Percentiles rank a stretch among this genome's conserved stretches.
These are phyloP conservation scores for Tiphia femorata DNA, from an alignment of 2,888 invertebrate species.

Conservation along the genomic window DNA sequence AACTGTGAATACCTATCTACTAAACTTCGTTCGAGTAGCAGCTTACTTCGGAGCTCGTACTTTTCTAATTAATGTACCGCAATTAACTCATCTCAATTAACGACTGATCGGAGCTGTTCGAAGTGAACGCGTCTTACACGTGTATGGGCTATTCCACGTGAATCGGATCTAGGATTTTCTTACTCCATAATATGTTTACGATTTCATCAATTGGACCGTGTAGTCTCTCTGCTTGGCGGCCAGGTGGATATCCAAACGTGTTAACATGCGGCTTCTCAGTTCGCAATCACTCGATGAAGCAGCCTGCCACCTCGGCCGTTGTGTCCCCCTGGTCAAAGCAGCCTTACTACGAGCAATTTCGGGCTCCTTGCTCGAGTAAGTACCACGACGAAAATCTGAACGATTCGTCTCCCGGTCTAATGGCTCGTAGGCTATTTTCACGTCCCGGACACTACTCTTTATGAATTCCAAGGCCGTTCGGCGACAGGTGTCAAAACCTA, in stretches of 20 bases:
- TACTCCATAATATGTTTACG: slow-evolving; percentile 9
- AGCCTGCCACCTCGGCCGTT: background rate
- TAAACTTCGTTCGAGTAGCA: too few relatives aligned
- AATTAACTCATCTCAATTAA: too few relatives aligned
- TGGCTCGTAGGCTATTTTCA: slow-evolving; percentile 15
- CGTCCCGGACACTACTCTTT: slow-evolving; percentile 48
- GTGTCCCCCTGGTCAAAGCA: slow-evolving; percentile 18
- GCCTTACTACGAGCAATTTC: slow-evolving; percentile 25
- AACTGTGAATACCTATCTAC: too few relatives aligned
- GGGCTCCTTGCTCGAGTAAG: slow-evolving; percentile 35
- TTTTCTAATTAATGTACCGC: too few relatives aligned
- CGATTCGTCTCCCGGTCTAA: slow-evolving; percentile 9
- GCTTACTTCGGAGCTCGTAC: too few relatives aligned
- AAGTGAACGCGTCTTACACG: too few relatives aligned
- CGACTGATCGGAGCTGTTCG: too few relatives aligned
- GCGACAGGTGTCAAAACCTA: slow-evolving; percentile 63
- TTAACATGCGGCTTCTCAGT: slow-evolving; percentile 56
- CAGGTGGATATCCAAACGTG: slow-evolving; percentile 60
- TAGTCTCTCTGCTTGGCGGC: slow-evolving; percentile 63
- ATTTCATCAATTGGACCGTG: slow-evolving; percentile 59
- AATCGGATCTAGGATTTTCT: too few relatives aligned
- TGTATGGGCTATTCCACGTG: too few relatives aligned
- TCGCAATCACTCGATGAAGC: slow-evolving; percentile 42
- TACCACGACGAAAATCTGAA: slow-evolving; percentile 25
- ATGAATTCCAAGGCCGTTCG: slow-evolving; percentile 58